phyloP scores from a whole-genome alignment of 2,888 invertebrate species.

The Microplitis manilae region DNA sequence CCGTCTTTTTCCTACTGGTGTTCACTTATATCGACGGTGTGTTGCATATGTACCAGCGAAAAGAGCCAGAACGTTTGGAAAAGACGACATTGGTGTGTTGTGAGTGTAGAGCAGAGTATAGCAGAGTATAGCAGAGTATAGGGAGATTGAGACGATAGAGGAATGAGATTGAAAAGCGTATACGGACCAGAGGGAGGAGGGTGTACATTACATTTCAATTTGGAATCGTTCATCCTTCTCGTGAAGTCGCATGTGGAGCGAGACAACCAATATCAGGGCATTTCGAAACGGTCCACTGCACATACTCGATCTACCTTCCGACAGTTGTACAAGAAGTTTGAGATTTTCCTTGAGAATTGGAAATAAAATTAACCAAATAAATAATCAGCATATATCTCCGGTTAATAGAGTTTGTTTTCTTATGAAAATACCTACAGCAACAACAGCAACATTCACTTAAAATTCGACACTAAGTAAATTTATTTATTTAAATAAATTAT shows the following conservation, averaged over 20 bases:
- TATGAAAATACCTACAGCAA: too few relatives aligned
- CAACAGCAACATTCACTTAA: too few relatives aligned
- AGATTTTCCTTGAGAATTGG: background rate
- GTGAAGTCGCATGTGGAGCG: conserved; percentile 21
- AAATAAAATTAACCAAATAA: conserved; percentile 1
- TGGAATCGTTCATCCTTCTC: conserved; percentile 59
- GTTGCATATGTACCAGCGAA: background rate
- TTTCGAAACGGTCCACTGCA: conserved; percentile 57
- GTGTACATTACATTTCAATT: conserved; percentile 68
- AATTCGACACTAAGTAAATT: too few relatives aligned
- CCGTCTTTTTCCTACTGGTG: background rate
- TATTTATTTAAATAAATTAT: too few relatives aligned
- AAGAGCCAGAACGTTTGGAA: conserved; percentile 35
- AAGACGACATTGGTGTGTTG: conserved; percentile 30
- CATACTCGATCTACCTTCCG: conserved; percentile 15
- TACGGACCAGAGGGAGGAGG: conserved; percentile 43
- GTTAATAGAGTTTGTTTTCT: background rate
- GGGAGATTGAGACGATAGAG: conserved; percentile 47
- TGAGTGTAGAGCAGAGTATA: background rate
- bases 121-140: conserved; percentile 14
- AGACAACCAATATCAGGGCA: conserved; percentile 53
- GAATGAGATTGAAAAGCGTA: conserved; percentile 47
- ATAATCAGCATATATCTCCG: background rate
- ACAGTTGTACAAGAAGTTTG: conserved; percentile 7
- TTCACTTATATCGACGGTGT: background rate